Evolutionary conservation across 2,888 invertebrate species (phyloP).

Genomic region (Ophioninae sp.): DNA sequence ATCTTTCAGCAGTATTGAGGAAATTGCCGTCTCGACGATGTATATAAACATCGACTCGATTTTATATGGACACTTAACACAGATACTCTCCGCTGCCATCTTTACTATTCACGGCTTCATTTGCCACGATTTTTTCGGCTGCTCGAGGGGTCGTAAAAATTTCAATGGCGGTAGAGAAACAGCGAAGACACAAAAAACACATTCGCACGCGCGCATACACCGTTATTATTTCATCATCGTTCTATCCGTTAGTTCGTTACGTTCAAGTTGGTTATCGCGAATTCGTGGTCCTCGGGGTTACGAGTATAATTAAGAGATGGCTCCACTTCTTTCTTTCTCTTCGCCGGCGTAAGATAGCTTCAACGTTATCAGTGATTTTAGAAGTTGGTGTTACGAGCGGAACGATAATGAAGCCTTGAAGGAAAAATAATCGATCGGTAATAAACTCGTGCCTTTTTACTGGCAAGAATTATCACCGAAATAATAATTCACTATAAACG

Average conservation of each 20-base stretch:
- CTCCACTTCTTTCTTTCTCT: neutral
- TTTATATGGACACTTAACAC: constrained; percentile 55
- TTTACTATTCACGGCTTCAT: constrained; percentile 4
- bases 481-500: neutral
- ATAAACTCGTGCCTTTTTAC: neutral
- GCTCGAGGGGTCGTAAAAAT: constrained; percentile 40
- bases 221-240: constrained; percentile 12
- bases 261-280: constrained; percentile 69
- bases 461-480: neutral
- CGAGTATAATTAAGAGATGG: constrained; percentile 27
- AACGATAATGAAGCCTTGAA: neutral
- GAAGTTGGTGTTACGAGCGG: neutral
- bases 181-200: constrained; percentile 47
- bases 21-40: constrained; percentile 14
- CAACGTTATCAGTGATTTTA: neutral
- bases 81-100: constrained; percentile 37
- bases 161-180: constrained; percentile 30
- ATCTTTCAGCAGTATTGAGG: constrained; percentile 1
- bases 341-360: neutral
- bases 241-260: constrained; percentile 34
- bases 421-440: neutral
- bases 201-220: constrained; percentile 20
- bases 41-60: constrained; percentile 10
- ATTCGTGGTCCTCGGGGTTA: constrained; percentile 76
- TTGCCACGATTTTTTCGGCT: constrained; percentile 29